Percentiles rank a stretch among this genome's conserved stretches.
Evolutionary conservation across 2,888 invertebrate genomes (phyloP).

Genomic region (Ischnura elegans): DNA sequence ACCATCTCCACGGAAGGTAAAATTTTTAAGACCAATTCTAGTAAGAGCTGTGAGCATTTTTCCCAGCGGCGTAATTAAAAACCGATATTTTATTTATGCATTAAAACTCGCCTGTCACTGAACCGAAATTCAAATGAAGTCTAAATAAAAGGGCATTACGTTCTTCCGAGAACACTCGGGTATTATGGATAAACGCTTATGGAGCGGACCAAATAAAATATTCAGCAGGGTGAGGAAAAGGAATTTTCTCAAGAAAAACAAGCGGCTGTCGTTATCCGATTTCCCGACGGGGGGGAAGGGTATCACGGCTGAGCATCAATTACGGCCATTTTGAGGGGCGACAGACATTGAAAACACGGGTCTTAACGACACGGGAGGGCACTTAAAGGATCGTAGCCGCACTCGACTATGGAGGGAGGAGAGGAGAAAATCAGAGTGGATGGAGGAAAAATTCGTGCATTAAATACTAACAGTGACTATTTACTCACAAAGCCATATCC

Average conservation of each 20-base stretch:
- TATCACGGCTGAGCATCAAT: neutral
- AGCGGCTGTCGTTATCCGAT: neutral
- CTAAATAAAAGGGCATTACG: neutral
- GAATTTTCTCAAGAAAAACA: conserved; percentile 2
- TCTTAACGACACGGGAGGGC: neutral
- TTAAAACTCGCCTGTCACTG: no score
- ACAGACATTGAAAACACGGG: neutral
- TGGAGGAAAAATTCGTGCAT: neutral
- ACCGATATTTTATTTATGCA: no score
- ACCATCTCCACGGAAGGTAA: no score
- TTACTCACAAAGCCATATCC: neutral
- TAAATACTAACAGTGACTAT: neutral
- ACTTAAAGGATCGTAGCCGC: neutral
- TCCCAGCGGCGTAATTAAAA: no score
- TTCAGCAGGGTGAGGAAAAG: neutral
- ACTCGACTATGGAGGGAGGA: neutral
- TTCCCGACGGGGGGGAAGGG: neutral
- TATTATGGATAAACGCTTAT: neutral
- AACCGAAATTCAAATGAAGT: neutral
- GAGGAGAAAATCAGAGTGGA: neutral
- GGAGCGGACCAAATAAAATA: neutral
- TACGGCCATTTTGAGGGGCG: neutral
- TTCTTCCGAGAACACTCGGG: neutral
- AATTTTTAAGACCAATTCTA: no score
- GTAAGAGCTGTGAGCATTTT: no score